Percentiles rank a stretch among this genome's conserved stretches.
phyloP scores from a whole-genome alignment of 2,888 invertebrate species.

The Ecdyonurus torrentis region DNA sequence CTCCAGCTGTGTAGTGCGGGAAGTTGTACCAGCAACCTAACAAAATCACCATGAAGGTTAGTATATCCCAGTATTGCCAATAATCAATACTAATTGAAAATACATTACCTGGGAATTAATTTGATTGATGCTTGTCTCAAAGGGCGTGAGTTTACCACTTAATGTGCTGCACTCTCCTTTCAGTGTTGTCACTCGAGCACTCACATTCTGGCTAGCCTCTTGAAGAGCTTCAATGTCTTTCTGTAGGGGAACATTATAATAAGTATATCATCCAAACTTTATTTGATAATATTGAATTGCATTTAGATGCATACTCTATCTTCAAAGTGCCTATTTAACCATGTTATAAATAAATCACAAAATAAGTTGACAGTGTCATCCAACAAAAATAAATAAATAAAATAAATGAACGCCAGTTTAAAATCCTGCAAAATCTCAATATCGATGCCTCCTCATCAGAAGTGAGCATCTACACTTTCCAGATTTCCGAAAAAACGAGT shows the following conservation, averaged over 20 bases:
- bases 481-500: too few relatives aligned
- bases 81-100: neutral
- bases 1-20: neutral
- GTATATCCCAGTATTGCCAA: neutral
- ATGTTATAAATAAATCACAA: too few relatives aligned
- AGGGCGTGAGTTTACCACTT: conserved; percentile 13
- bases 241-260: conserved; percentile 18
- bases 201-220: conserved; percentile 26
- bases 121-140: neutral
- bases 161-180: conserved; percentile 22
- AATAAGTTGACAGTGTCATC: too few relatives aligned
- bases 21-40: neutral
- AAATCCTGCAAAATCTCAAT: too few relatives aligned
- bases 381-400: too few relatives aligned
- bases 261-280: neutral
- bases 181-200: conserved; percentile 25
- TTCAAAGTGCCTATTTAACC: too few relatives aligned
- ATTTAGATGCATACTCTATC: too few relatives aligned
- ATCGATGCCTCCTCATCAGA: too few relatives aligned
- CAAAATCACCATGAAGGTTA: neutral
- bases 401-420: too few relatives aligned
- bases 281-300: too few relatives aligned
- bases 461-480: too few relatives aligned
- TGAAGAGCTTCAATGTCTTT: conserved; percentile 23
- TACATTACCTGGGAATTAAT: neutral